phyloP scores from a whole-genome alignment of 1,140 invertebrate genomes.

The Rhizoglyphus robini region DNA sequence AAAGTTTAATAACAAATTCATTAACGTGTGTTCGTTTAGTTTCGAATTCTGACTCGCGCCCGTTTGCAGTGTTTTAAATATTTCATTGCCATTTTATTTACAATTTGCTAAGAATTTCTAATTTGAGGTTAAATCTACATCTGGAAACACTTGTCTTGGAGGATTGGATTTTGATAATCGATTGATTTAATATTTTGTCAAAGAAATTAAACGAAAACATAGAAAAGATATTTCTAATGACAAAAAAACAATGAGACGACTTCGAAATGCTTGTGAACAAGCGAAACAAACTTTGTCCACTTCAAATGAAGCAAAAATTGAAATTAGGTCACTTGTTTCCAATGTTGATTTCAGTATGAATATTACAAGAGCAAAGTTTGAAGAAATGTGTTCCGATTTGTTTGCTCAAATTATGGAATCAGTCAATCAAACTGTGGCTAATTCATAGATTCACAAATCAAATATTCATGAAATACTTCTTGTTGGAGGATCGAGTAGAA shows the following conservation, averaged over 20 bases:
- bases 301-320: slow-evolving; percentile 87
- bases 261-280: slow-evolving; percentile 92
- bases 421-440: slow-evolving; percentile 31
- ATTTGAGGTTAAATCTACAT: too few relatives aligned
- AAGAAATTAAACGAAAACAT: slow-evolving; percentile 97
- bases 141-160: slow-evolving; percentile 95
- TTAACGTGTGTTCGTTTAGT: too few relatives aligned
- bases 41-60: background rate
- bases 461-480: slow-evolving; percentile 87
- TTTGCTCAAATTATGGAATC: slow-evolving; percentile 38
- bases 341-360: slow-evolving; percentile 91
- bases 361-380: slow-evolving; percentile 83
- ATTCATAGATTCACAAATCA: slow-evolving; percentile 33
- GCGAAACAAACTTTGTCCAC: slow-evolving; percentile 91
- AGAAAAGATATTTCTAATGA: slow-evolving; percentile 93
- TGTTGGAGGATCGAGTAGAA: slow-evolving; percentile 95
- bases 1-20: slow-evolving; percentile 9
- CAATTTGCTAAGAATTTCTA: slow-evolving; percentile 1
- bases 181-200: slow-evolving; percentile 94
- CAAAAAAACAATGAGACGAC: slow-evolving; percentile 82
- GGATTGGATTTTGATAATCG: slow-evolving; percentile 95
- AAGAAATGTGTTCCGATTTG: slow-evolving; percentile 82
- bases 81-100: background rate
- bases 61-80: slow-evolving; percentile 2
- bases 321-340: slow-evolving; percentile 93